Percentiles rank a stretch among this genome's conserved stretches.
phyloP scores from a whole-genome alignment of 2,888 invertebrate species.

The Xylocampa areola region DNA sequence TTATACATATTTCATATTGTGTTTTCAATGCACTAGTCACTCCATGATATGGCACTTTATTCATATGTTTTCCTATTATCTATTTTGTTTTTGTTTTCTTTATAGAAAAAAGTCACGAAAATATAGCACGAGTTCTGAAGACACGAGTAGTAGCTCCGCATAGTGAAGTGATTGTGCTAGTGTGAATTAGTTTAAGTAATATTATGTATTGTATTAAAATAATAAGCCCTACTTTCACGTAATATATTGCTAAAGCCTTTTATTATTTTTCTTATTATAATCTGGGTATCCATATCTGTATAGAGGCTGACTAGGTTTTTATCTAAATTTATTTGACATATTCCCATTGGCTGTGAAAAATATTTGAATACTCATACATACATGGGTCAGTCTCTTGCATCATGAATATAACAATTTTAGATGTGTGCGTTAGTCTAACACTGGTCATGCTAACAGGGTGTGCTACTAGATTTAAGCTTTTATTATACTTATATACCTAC shows the following conservation, averaged over 20 bases:
- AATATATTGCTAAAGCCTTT: constrained; percentile 61
- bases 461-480: constrained; percentile 67
- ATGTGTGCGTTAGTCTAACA: constrained; percentile 64
- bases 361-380: constrained; percentile 41
- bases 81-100: constrained; percentile 79
- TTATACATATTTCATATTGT: constrained; percentile 9
- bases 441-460: constrained; percentile 75
- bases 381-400: constrained; percentile 45
- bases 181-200: constrained; percentile 72
- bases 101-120: constrained; percentile 89
- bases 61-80: constrained; percentile 64
- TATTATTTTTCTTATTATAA: constrained; percentile 51
- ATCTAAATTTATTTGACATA: constrained; percentile 27
- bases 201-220: constrained; percentile 69
- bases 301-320: constrained; percentile 50
- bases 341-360: constrained; percentile 53
- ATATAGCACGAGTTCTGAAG: constrained; percentile 86
- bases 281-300: constrained; percentile 41
- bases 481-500: too few relatives aligned
- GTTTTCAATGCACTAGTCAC: constrained; percentile 25
- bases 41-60: constrained; percentile 65
- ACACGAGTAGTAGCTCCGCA: constrained; percentile 85
- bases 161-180: constrained; percentile 80
- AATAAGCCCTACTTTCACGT: constrained; percentile 61
- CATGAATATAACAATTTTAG: constrained; percentile 43